Percentiles rank a stretch among this genome's conserved stretches.
phyloP scores from a whole-genome alignment of 2,797 vertebrate species.

The Eleutherodactylus coqui region DNA sequence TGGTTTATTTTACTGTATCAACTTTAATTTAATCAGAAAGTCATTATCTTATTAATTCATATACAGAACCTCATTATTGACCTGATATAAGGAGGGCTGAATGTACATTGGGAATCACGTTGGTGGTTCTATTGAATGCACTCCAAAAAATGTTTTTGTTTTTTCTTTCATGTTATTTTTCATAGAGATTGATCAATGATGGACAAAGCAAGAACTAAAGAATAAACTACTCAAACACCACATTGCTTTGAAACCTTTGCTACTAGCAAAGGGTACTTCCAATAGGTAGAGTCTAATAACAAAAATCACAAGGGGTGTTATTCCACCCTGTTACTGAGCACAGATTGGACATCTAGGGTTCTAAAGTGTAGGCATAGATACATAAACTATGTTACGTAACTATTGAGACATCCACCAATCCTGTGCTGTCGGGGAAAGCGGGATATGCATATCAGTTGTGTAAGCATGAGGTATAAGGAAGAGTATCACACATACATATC shows the following conservation, averaged over 20 bases:
- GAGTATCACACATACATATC: no score
- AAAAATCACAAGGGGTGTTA: background rate
- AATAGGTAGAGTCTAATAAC: background rate
- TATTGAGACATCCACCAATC: no score
- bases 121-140: background rate
- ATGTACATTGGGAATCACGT: constrained; percentile 15
- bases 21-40: constrained; percentile 30
- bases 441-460: no score
- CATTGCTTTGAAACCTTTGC: background rate
- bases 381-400: no score
- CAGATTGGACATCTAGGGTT: background rate
- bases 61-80: background rate
- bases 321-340: background rate
- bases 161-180: background rate
- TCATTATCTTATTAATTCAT: background rate
- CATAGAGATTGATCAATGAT: background rate
- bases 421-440: no score
- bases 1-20: constrained; percentile 36
- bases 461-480: no score
- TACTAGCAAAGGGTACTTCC: background rate
- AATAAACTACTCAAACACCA: background rate
- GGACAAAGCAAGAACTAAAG: background rate
- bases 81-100: background rate
- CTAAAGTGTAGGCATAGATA: background rate
- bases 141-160: background rate